Conservation (phyloP, 2,797 vertebrate species). For the Moxostoma hubbsi region DNA sequence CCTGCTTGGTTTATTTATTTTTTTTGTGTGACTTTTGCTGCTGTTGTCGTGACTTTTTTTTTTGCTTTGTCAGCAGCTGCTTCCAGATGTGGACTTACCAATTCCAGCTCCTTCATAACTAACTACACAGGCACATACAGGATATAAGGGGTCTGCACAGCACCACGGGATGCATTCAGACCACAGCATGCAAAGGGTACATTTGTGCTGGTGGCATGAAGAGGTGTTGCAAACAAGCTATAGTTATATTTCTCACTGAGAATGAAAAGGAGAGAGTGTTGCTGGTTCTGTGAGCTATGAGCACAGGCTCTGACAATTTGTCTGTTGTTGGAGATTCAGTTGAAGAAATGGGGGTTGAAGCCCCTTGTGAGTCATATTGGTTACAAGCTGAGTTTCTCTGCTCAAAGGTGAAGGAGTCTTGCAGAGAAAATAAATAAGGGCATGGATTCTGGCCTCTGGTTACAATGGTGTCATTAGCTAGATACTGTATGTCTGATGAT, state of each 20-base stretch:
- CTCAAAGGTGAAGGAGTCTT: constrained; percentile 34
- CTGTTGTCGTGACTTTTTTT: background rate
- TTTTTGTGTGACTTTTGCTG: constrained; percentile 23
- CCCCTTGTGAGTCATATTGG: constrained; percentile 43
- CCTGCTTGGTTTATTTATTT: too few relatives aligned
- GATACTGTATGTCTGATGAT: constrained; percentile 24
- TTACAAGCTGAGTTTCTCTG: constrained; percentile 27
- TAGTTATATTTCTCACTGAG: constrained; percentile 3
- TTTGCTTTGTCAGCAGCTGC: constrained; percentile 38
- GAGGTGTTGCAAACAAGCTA: constrained; percentile 21
- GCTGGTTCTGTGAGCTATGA: constrained; percentile 31
- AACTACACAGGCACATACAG: constrained; percentile 13
- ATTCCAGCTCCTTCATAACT: constrained; percentile 38
- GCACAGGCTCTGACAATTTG: constrained; percentile 32
- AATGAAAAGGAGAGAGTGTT: constrained; percentile 15
- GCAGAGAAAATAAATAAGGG: constrained; percentile 28
- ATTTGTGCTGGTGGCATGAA: constrained; percentile 28
- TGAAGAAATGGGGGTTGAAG: constrained; percentile 41
- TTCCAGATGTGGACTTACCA: constrained; percentile 49
- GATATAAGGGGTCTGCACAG: constrained; percentile 10
- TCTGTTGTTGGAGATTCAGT: constrained; percentile 34
- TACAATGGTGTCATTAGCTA: constrained; percentile 46
- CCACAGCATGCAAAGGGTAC: constrained; percentile 26
- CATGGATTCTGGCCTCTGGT: constrained; percentile 28
- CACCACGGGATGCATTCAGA: constrained; percentile 22